Evolutionary conservation across 2,113 vertebrate genomes (phyloP), one percentile per base, ranked within the genome.

Genomic region (Gymnogyps californianus): DNA sequence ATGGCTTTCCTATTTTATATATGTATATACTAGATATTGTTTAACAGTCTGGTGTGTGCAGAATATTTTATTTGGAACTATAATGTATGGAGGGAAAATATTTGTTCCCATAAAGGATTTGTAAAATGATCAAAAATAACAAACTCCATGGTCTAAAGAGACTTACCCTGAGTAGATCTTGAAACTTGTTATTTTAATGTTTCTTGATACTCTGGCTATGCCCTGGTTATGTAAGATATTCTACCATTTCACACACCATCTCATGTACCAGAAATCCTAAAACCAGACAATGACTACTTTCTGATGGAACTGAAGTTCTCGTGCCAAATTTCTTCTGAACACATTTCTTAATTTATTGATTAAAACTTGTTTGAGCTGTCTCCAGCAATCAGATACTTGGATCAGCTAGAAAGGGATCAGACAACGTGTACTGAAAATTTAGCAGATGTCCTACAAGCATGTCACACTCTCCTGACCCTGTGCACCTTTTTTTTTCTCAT

Each of bases 281-380:
- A 96, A 42, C 31, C 34, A 94, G 70, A 72, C 64, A 86, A 76
- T 88, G 44, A 46, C 20, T 64, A 26, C 59, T 94, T 87, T 77
- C 71, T 87, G 64, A 34, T 67, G 58, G 46, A 90, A 75, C 24
- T 25, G 25, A 61, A 31, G 28, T 82, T 85, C 84, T 86, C 44
- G 40, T 55, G 36, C 34, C 44, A 82, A 47, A 74, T 65, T 47
- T 62, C 74, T 82, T 69, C 24, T 51, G 47, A 90, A 89, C 71
- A 47, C 26, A 16, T 77, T 94, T 97, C 72, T 70, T 57, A 59
- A 67, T 74, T 70, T 40, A 91, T 80, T 96, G 62, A 95, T 96
- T 83, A 82, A 83, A 91, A 83, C 26, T 95, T 90, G 52, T 88
- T 88, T 85, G 66, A 86, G 44, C 54, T 91, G 52, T 65, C 75